Base-by-base conservation (phyloP, 2,888 invertebrate genomes). In the Drosophila cognata region DNA sequence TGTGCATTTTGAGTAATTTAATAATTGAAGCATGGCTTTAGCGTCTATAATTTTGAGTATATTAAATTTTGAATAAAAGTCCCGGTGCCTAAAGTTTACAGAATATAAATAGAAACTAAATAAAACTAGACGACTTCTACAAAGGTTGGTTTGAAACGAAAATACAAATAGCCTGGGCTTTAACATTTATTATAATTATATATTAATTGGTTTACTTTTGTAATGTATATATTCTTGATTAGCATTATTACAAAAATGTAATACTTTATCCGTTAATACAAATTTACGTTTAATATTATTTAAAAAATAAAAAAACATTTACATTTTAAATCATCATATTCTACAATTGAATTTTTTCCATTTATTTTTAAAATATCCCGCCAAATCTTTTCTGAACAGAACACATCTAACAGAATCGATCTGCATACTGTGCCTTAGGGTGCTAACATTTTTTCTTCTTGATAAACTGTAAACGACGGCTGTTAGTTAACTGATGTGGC, bases 11-110 rank as follows among this genome's bases (percentile, higher is more conserved):
- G 35, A 1, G 13, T 52, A 18, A 18, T 13, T 52, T 13, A 66
- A 29, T 46, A 80, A n/a, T 4, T 73, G 81, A 48, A 77, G 18
- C 81, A 79, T 81, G 16, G 8, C 52, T 38, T 28, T 11, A 10
- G 31, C 3, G n/a, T 6, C n/a, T 0, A 35, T 48, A 58, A 10
- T 36, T 60, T 43, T 33, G 4, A 31, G 29, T 8, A 31, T 16
- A 10, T 18, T 1, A 41, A 16, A 58, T 66, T 57, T 29, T 35
- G 13, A 35, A 29, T 28, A 16, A 36, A 41, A 7, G 18, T 21
- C 21, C 11, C 33, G 16, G 18, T 31, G 8, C 8, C 43, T 28
- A 55, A 28, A 35, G 8, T 21, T 29, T 29, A 36, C 10, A 35
- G 3, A n/a, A 28, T 28, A 3, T 29, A 3, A 56, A 52, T 13